Base-by-base conservation (phyloP, 2,888 invertebrate species). In the Villa cingulata region DNA sequence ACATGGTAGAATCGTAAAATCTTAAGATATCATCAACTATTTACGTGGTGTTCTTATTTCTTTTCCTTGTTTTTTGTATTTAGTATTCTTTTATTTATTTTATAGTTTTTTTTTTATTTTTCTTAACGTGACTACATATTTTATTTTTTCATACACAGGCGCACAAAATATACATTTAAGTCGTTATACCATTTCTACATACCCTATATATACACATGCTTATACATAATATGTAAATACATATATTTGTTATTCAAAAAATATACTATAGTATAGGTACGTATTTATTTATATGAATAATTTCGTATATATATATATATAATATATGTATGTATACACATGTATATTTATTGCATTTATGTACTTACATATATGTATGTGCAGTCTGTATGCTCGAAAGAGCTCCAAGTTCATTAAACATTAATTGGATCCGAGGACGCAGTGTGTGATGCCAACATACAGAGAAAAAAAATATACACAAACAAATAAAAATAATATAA, bases 11-110 rank as follows among this genome's bases (percentile, higher is more conserved):
- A 42, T 48, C 45, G 41, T 51, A 49, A 51, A 51, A 40, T 51
- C 48, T 48, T 41, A 39, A 51, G 51, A 49, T 51, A 51, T 51
- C 46, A 51, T 49, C 51, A 51, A 47, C 49, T 49, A 51, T 51
- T 49, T 47, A 49, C 41, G 37, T 42, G 41, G 37, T 41, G 41
- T 41, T 40, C 37, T 23, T 7, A 23, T 12, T 32, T 12, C 12
- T 32, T 32, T 32, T 32, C 12, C 12, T 32, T 32, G 4, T 2
- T 5, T 12, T 14, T 32, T 32, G 9, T 12, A 12, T 32, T n/a
- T n/a, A n/a, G n/a, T n/a, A n/a, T n/a, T n/a, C n/a, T n/a, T 32
- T 12, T 12, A 32, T 32, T 32, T 32, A 32, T 32, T 32, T 23
- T 23, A 23, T 23, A 9, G 6, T 32, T 32, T 9, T 32, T 32